These are phyloP conservation scores for Lepidotrigona ventralis DNA, from an alignment of 1,140 invertebrate species.

Conservation along the genomic window DNA sequence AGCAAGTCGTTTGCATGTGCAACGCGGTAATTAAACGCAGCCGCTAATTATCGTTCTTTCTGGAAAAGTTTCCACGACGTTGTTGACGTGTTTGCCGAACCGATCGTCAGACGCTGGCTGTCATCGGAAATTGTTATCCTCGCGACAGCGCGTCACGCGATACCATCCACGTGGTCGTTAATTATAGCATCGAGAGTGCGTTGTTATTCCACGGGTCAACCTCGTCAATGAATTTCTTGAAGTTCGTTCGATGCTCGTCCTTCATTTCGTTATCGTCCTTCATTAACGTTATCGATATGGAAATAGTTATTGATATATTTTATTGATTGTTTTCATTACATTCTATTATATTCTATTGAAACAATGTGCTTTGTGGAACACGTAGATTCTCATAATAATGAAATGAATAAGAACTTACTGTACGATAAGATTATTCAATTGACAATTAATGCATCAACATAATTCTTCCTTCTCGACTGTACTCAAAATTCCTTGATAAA, in stretches of 20 bases:
- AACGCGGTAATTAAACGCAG: slow-evolving; percentile 50
- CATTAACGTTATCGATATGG: background rate
- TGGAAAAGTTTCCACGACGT: background rate
- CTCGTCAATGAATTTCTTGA: background rate
- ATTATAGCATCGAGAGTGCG: background rate
- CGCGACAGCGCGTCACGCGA: background rate
- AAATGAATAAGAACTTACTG: no score
- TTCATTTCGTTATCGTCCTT: background rate
- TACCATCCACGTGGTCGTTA: background rate
- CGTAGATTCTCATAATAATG: no score
- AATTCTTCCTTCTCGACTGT: no score
- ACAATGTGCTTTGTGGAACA: no score
- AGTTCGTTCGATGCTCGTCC: background rate
- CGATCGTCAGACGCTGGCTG: background rate
- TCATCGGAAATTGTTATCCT: slow-evolving; percentile 15
- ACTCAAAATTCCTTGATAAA: no score
- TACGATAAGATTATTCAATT: no score
- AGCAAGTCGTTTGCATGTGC: slow-evolving; percentile 53
- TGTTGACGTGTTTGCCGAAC: background rate
- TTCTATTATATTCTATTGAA: no score
- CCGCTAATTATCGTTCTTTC: slow-evolving; percentile 40
- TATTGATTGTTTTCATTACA: background rate
- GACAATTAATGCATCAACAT: no score
- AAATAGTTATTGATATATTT: background rate
- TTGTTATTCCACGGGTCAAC: background rate